These are phyloP conservation scores for Megalonaias nervosa DNA, from an alignment of 1,140 invertebrate species.

Conservation along the genomic window DNA sequence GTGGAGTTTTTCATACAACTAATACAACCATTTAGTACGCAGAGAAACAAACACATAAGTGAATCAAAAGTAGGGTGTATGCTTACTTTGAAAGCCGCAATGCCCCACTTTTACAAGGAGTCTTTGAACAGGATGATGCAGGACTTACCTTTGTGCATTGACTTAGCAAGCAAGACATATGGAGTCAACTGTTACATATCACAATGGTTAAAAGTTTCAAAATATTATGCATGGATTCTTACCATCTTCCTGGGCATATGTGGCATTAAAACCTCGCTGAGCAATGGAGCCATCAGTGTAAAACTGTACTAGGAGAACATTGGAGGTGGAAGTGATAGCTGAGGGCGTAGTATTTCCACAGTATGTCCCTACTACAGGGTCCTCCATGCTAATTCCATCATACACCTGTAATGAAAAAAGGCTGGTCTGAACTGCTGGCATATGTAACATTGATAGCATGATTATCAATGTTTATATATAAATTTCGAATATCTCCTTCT, in stretches of 20 bases:
- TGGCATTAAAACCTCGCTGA: constrained; percentile 88
- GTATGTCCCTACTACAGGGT: constrained; percentile 87
- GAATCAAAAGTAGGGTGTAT: too few relatives aligned
- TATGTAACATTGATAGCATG: background rate
- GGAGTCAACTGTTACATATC: too few relatives aligned
- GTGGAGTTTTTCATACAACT: too few relatives aligned
- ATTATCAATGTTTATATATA: background rate
- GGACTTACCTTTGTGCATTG: too few relatives aligned
- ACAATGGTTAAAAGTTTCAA: too few relatives aligned
- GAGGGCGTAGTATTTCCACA: constrained; percentile 92
- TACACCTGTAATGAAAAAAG: constrained; percentile 77
- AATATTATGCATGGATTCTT: constrained; percentile 13
- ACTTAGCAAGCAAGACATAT: too few relatives aligned
- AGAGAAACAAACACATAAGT: too few relatives aligned
- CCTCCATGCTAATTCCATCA: constrained; percentile 89
- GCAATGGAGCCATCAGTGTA: constrained; percentile 93
- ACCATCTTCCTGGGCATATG: constrained; percentile 80
- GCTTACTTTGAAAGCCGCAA: too few relatives aligned
- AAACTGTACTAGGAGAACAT: constrained; percentile 94
- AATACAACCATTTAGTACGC: too few relatives aligned
- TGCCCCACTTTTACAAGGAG: too few relatives aligned
- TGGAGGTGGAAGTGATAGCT: constrained; percentile 85
- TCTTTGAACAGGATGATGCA: too few relatives aligned
- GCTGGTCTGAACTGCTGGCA: background rate
- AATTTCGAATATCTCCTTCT: background rate